Conservation (phyloP, 2,888 invertebrate genomes). For the Sylvicola cinctus region DNA sequence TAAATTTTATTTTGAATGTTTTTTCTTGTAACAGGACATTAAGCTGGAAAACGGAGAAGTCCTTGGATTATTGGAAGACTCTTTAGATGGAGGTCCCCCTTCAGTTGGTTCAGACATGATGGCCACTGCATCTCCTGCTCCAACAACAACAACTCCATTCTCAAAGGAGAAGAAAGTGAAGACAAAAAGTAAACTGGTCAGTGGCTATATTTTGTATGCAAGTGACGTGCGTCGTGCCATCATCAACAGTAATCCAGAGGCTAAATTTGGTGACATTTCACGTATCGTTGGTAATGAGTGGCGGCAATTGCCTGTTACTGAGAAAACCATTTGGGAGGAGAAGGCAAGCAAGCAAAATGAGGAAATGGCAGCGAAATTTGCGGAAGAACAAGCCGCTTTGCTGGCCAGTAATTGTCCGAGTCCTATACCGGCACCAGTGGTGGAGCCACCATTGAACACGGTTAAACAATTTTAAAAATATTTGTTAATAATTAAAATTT, state of each 20-base stretch:
- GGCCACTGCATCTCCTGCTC: conserved; percentile 31
- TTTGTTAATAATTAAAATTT: too few relatives aligned
- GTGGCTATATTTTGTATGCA: conserved; percentile 95
- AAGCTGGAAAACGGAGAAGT: conserved; percentile 14
- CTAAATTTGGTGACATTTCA: conserved; percentile 73
- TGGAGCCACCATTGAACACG: too few relatives aligned
- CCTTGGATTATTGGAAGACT: conserved; percentile 45
- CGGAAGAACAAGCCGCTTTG: conserved; percentile 30
- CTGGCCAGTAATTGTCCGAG: too few relatives aligned
- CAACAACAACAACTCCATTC: conserved; percentile 25
- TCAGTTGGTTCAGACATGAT: conserved; percentile 66
- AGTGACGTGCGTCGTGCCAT: conserved; percentile 87
- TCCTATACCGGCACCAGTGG: conserved; percentile 21
- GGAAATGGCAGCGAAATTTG: conserved; percentile 48
- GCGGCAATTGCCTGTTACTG: conserved; percentile 71
- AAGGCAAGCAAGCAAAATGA: conserved; percentile 76
- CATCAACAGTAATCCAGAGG: conserved; percentile 83
- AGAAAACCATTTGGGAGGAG: conserved; percentile 90
- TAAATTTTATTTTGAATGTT: conserved; percentile 1
- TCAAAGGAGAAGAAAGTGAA: conserved; percentile 14
- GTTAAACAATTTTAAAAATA: neutral
- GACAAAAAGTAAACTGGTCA: conserved; percentile 55
- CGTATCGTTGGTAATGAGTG: conserved; percentile 69
- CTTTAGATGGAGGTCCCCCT: conserved; percentile 55
- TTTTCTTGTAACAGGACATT: conserved; percentile 10